phyloP scores from a whole-genome alignment of 2,113 vertebrate genomes.

The Rafetus swinhoei region DNA sequence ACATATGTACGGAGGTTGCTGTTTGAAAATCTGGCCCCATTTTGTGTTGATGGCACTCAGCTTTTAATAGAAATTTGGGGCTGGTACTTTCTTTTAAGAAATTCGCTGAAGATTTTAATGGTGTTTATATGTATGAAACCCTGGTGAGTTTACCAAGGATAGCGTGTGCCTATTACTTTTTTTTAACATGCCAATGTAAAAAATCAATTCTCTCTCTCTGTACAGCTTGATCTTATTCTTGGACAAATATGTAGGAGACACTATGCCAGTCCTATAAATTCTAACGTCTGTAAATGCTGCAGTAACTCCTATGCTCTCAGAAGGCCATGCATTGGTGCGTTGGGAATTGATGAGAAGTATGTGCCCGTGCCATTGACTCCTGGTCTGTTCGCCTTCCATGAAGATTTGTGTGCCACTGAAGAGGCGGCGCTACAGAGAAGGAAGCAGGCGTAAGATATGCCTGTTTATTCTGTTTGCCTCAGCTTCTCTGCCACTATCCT shows the following conservation, averaged over 20 bases:
- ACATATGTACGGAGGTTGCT: rapidly evolving
- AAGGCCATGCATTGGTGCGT: slow-evolving; percentile 45
- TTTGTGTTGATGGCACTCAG: background rate
- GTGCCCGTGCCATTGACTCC: slow-evolving; percentile 29
- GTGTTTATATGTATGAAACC: background rate
- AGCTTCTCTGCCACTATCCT: background rate
- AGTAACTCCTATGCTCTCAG: slow-evolving; percentile 27
- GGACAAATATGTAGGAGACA: slow-evolving; percentile 66
- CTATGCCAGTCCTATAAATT: background rate
- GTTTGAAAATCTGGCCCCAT: background rate
- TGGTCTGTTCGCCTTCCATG: slow-evolving; percentile 25
- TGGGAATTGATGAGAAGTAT: background rate
- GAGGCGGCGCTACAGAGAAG: slow-evolving; percentile 37
- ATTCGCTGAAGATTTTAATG: background rate
- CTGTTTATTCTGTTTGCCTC: no score
- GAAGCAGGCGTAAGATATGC: slow-evolving; percentile 61
- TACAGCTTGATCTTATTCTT: slow-evolving; percentile 58
- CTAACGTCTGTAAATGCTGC: slow-evolving; percentile 50
- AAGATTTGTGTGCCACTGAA: slow-evolving; percentile 27
- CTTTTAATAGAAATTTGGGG: background rate
- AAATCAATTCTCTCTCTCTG: background rate
- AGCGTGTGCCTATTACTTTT: rapidly evolving
- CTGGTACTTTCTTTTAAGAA: rapidly evolving
- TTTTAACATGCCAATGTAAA: background rate
- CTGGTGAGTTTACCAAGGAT: background rate